phyloP scores from a whole-genome alignment of 2,113 vertebrate genomes.

The Diphyllodes magnificus region DNA sequence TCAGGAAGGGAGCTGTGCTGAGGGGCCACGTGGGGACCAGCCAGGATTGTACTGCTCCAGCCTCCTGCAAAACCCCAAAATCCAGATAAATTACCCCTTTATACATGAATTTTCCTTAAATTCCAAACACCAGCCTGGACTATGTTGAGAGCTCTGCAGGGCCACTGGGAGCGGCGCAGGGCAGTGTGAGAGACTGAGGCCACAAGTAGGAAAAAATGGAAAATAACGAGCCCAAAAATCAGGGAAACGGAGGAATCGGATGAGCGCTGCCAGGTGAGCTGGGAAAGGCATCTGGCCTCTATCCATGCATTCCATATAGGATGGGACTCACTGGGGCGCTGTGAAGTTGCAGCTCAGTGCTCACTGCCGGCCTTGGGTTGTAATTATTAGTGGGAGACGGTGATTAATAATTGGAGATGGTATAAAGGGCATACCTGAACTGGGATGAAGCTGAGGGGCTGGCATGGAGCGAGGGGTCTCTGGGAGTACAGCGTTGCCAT shows the following conservation, averaged over 20 bases:
- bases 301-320: accelerated
- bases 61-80: neutral
- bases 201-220: neutral
- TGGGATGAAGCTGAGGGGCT: accelerated
- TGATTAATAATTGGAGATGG: neutral
- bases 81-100: neutral
- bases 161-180: accelerated
- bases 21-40: accelerated
- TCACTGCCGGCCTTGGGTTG: accelerated
- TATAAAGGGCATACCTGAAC: accelerated
- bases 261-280: accelerated
- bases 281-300: accelerated
- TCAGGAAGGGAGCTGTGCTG: neutral
- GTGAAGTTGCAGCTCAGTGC: accelerated
- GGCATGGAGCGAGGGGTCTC: neutral
- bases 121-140: accelerated
- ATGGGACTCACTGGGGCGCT: accelerated
- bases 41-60: accelerated
- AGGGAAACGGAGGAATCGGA: neutral
- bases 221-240: accelerated
- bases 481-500: neutral
- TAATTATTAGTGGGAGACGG: neutral
- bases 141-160: neutral
- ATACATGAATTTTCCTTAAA: accelerated
- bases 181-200: accelerated